Evolutionary conservation across 2,888 invertebrate genomes (phyloP).

Genomic region (Perithous albicinctus): DNA sequence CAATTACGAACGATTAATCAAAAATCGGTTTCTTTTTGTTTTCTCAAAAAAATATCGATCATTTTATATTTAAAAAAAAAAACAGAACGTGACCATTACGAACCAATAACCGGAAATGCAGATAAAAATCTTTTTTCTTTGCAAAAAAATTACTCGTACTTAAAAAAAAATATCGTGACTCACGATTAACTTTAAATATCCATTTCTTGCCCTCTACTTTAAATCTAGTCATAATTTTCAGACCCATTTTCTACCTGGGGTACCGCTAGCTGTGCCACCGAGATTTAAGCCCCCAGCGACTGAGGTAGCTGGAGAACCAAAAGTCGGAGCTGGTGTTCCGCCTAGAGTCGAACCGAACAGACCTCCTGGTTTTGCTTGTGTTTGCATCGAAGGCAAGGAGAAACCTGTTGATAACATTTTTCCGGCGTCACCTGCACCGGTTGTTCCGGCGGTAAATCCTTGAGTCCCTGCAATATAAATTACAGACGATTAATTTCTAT

Average conservation of each 20-base stretch:
- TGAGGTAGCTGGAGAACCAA: slow-evolving; percentile 44
- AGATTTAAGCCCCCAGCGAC: slow-evolving; percentile 64
- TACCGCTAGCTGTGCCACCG: slow-evolving; percentile 54
- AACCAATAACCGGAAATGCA: too few species aligned
- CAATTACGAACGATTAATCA: too few species aligned
- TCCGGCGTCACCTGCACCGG: slow-evolving; percentile 85
- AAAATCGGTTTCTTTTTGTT: too few species aligned
- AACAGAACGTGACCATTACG: too few species aligned
- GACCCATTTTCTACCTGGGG: neutral
- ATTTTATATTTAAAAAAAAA: too few species aligned
- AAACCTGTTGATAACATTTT: slow-evolving; percentile 83
- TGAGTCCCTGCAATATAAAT: slow-evolving; percentile 65
- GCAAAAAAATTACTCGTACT: too few species aligned
- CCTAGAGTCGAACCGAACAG: slow-evolving; percentile 83
- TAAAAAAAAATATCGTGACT: too few species aligned
- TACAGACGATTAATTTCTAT: neutral
- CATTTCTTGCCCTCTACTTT: too few species aligned
- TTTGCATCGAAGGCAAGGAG: slow-evolving; percentile 81
- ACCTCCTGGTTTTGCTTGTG: slow-evolving; percentile 79
- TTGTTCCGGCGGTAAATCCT: slow-evolving; percentile 65
- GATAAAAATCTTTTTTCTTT: too few species aligned
- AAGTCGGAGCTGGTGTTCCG: slow-evolving; percentile 61
- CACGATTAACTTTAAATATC: too few species aligned
- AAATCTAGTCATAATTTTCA: too few species aligned
- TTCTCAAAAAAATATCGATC: too few species aligned